Evolutionary conservation across 2,113 vertebrate genomes (phyloP).

Genomic region (Mormoops blainvillei): DNA sequence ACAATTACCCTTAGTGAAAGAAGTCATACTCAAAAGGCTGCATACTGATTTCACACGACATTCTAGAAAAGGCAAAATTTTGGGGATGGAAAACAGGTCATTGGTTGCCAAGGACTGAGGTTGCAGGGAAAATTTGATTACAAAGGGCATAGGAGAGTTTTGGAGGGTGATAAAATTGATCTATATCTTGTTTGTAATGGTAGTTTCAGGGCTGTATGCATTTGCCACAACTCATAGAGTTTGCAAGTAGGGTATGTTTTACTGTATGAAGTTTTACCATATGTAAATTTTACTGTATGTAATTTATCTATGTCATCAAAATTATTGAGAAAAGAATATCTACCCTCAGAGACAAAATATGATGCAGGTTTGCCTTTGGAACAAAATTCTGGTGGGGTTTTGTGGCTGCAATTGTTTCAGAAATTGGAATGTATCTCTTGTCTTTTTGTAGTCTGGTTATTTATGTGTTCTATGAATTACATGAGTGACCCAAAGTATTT

Average conservation of each 20-base stretch:
- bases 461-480: neutral
- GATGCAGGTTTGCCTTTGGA: neutral
- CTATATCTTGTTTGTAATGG: neutral
- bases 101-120: neutral
- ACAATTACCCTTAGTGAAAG: neutral
- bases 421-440: neutral
- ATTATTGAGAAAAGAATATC: conserved; percentile 2
- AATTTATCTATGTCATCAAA: no score
- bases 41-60: neutral
- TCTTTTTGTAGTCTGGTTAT: neutral
- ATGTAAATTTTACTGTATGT: no score
- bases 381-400: neutral
- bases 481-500: neutral
- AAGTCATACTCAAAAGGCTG: neutral
- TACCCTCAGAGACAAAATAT: neutral
- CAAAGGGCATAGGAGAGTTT: neutral
- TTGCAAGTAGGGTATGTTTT: neutral
- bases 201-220: neutral
- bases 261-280: no score
- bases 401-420: neutral
- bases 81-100: neutral
- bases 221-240: neutral
- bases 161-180: neutral
- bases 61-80: neutral
- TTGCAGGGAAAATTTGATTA: neutral